These are phyloP conservation scores for Palloptera scutellata DNA, from an alignment of 2,888 invertebrate species.

Conservation along the genomic window DNA sequence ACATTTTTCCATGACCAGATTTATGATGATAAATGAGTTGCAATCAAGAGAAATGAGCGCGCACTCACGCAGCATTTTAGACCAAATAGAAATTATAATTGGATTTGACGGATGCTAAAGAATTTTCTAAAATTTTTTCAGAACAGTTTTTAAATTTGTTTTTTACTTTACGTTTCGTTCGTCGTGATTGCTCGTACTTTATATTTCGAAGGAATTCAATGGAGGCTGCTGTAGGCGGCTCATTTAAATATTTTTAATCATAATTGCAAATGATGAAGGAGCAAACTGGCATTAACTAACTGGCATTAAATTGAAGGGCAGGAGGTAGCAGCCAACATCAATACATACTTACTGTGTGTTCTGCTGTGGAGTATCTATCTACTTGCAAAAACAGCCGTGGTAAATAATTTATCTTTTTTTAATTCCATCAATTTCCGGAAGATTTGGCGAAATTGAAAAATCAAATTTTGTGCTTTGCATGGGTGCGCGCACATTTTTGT, in stretches of 20 bases:
- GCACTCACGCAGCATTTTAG: conserved; percentile 19
- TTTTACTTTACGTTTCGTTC: neutral
- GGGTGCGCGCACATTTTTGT: neutral
- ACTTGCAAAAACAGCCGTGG: neutral
- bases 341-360: no score
- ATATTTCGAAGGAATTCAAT: neutral
- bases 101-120: conserved; percentile 30
- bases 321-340: neutral
- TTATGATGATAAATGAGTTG: conserved; percentile 34
- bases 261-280: neutral
- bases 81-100: conserved; percentile 31
- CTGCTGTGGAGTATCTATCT: no score
- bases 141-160: neutral
- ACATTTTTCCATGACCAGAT: conserved; percentile 28
- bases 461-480: conserved; percentile 15
- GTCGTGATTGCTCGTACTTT: no score
- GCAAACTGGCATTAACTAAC: no score
- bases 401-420: conserved; percentile 11
- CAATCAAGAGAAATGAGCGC: conserved; percentile 27
- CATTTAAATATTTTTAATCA: conserved; percentile 32
- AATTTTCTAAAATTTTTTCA: conserved; percentile 10
- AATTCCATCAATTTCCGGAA: conserved; percentile 23
- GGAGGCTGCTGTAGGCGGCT: neutral
- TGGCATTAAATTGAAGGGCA: neutral
- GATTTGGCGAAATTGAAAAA: conserved; percentile 24